Percentiles rank a stretch among this genome's conserved stretches.
Evolutionary conservation across 2,113 vertebrate genomes (phyloP).

Genomic region (Silurus glanis): DNA sequence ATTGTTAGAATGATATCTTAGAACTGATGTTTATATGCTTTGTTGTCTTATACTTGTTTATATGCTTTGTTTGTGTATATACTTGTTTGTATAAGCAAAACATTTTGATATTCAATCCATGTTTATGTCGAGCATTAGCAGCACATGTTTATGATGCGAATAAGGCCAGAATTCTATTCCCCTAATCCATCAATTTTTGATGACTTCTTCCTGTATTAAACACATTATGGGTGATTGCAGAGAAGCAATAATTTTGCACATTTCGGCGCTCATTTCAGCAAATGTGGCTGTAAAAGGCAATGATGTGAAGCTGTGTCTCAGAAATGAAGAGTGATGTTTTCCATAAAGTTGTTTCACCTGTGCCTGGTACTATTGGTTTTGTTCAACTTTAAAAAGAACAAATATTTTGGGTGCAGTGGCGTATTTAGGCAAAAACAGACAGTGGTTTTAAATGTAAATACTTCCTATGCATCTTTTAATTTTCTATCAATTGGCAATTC

Average conservation of each 20-base stretch:
- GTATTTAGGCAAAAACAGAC: slow-evolving; percentile 28
- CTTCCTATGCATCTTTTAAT: not conserved
- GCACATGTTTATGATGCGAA: not conserved
- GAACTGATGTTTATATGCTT: not conserved
- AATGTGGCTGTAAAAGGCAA: slow-evolving; percentile 50
- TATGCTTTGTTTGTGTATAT: not conserved
- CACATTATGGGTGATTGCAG: not conserved
- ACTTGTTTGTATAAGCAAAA: not conserved
- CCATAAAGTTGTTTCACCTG: slow-evolving; percentile 58
- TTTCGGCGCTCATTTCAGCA: slow-evolving; percentile 45
- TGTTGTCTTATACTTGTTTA: not conserved
- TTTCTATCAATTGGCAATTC: not conserved
- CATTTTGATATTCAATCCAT: not conserved
- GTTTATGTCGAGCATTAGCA: not conserved
- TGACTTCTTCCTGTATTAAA: not conserved
- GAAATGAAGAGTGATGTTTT: slow-evolving; percentile 63
- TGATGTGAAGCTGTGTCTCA: slow-evolving; percentile 53
- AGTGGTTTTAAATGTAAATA: not conserved
- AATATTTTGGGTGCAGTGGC: slow-evolving; percentile 39
- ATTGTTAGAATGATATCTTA: slow-evolving; percentile 54
- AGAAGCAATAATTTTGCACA: slow-evolving; percentile 22
- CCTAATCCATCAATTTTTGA: not conserved
- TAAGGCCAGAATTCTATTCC: not conserved
- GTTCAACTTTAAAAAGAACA: slow-evolving; percentile 53
- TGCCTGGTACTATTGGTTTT: slow-evolving; percentile 51